Evolutionary conservation across 1,140 invertebrate genomes (phyloP).

Genomic region (Drosophila nigrodunni): DNA sequence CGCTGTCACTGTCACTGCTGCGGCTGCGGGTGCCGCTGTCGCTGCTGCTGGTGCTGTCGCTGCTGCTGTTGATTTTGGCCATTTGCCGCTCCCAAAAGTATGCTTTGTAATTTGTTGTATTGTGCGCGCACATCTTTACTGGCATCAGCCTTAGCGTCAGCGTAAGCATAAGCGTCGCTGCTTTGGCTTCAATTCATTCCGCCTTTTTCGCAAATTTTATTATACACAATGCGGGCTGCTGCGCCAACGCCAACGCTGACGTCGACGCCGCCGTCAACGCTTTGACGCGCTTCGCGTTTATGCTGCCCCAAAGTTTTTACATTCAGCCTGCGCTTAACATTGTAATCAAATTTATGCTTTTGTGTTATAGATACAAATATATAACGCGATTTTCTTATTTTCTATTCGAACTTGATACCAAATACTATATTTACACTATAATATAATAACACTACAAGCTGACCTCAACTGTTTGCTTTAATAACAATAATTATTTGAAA

Average conservation of each 20-base stretch:
- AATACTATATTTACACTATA: background rate
- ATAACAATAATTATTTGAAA: conserved; percentile 7
- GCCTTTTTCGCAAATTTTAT: conserved; percentile 75
- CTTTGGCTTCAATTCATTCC: conserved; percentile 63
- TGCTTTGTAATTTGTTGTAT: conserved; percentile 81
- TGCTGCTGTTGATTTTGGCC: conserved; percentile 73
- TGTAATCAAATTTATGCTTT: conserved; percentile 62
- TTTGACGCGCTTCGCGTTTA: conserved; percentile 50
- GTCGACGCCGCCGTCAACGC: conserved; percentile 48
- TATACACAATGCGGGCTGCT: conserved; percentile 70
- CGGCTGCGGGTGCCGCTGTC: conserved; percentile 33
- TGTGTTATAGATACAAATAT: conserved; percentile 55
- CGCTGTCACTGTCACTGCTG: conserved; percentile 29
- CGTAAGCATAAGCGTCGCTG: conserved; percentile 27
- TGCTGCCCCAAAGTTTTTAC: conserved; percentile 67
- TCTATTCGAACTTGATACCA: background rate
- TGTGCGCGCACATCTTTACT: conserved; percentile 79
- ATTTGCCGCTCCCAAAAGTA: conserved; percentile 81
- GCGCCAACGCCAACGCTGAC: conserved; percentile 49
- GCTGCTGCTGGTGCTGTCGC: conserved; percentile 36
- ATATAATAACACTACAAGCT: background rate
- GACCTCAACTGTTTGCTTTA: background rate
- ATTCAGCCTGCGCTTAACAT: conserved; percentile 71
- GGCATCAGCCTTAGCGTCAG: conserved; percentile 16
- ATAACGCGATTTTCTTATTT: conserved; percentile 18